Evolutionary conservation across 2,888 invertebrate species (phyloP), one percentile per base, ranked within the genome.

Genomic region (Hypena proboscidalis): DNA sequence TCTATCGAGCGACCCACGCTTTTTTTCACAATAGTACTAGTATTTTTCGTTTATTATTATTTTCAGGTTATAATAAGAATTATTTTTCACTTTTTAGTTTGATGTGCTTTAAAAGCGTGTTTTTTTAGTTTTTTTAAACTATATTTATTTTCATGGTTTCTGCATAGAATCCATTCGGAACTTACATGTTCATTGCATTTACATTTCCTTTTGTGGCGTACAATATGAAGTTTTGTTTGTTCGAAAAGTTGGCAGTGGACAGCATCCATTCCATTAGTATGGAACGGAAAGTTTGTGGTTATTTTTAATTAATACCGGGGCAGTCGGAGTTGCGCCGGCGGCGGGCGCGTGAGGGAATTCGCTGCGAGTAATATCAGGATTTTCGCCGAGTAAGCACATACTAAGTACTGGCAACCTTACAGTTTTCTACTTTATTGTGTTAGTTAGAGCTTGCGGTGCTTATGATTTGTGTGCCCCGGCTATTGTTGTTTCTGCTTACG

Each of bases 271-370:
- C 56, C 59, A 61, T 62, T 67, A 68, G 58, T 62, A 63, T 64
- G 61, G 61, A 65, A 58, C 61, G 46, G 55, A 67, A 67, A 70
- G 66, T 71, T 71, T 56, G 53, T 61, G 70, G 66, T 70, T 71
- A 70, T 68, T 71, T 71, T 72, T 69, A 71, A 71, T 71, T 70
- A 71, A 67, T 68, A 70, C 58, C 49, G 54, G 53, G 50, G 43
- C 40, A 45, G 41, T 35, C 17, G 47, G 48, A 49, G 67, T 56
- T 61, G 46, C 51, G 57, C 52, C 46, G 26, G 50, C 55, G 58
- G 58, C 52, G 33, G 9, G 25, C 3, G 17, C 43, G 13, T 14
- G 32, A 27, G 53, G 46, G 67, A 59, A 57, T 57, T 59, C 45
- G 49, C 45, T 48, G 47, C 42, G 50, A 53, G 55, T 60, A 63